Base-by-base conservation (phyloP, 2,113 vertebrate genomes). In the Thunnus thynnus region DNA sequence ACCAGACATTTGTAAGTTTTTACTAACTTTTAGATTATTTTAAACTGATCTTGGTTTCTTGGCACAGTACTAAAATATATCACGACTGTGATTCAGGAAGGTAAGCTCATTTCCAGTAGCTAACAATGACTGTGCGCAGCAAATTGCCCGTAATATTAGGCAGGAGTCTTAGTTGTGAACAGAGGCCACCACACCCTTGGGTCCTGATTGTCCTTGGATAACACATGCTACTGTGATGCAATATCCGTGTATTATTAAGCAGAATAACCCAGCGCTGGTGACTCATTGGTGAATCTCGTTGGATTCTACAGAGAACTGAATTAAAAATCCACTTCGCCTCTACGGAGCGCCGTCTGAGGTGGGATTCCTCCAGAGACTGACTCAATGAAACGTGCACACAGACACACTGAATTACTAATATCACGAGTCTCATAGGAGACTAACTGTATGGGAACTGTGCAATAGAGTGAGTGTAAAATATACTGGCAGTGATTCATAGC, bases 191-290 rank as follows among this genome's bases (percentile, higher is more conserved):
- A 60, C 84, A 70, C 86, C 88, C 89, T 82, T 50, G 12, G 46
- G 60, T 66, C 41, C 85, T 58, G 83, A 86, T 85, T 89, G 89
- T 94, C 90, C 87, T 86, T 65, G 56, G 60, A 63, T 46, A 71
- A 67, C 74, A 78, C 84, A 70, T 66, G 62, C 56, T 46, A 32
- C 71, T 58, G 67, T 93, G 93, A 89, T 32, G 88, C 84, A 84
- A 93, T 76, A 86, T 95, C 93, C 92, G 51, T 16, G 66, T 83
- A 93, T 93, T 94, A 90, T 94, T 3, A 54, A 74, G 86, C 75
- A 25, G 60, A 83, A 86, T 65, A 73, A 58, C 61, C 75, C 41
- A 1, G 69, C 13, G 68, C 47, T 9, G 17, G 47, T 87, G 93
- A 93, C 68, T 93, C 87, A 89, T 27, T 18, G 64, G 68, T 3